Evolutionary conservation across 2,113 vertebrate species (phyloP), one percentile per base, ranked within the genome.

Genomic region (Redunca redunca): DNA sequence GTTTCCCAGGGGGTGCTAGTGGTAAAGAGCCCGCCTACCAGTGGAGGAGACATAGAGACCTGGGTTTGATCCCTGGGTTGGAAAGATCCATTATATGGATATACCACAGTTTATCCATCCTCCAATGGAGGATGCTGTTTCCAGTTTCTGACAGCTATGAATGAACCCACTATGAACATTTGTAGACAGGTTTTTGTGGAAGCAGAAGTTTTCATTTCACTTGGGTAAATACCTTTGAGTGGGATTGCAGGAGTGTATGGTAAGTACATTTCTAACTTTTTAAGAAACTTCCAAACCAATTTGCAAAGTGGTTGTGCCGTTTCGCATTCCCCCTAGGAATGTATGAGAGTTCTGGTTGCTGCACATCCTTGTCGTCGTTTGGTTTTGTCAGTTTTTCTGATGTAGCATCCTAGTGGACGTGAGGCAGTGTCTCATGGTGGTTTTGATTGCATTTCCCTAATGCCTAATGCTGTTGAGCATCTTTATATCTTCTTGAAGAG

Each of bases 361-460:
- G 46, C 16, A 12, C 78, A 12, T 33, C 46, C 78, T 21, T 12
- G 46, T 21, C 9, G 1, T 21, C 46, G 3, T 50, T 19, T 33
- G 78, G 48, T 33, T 52, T 21, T 81, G 28, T 4, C 48, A 33
- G 43, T 5, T 48, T 48, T 80, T 53, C 53, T 57, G 26, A 33
- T 36, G 91, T 78, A 67, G 7, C 30, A 16, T 89, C 36, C 9
- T 43, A 14, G 2, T 78, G 26, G 67, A 0, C 85, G 7, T 80
- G n/a, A 88, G 52, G 12, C 46, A 4, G 6, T 36, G 5, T 48
- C n/a, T 85, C n/a, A 40, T 50, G 57, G 30, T 81, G 55, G 43
- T 93, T 97, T 82, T 71, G 25, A 71, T 48, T 55, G 52, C 4
- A 58, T n/a, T 92, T 92, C 89, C 33, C 26, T 90, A 21, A 46